phyloP scores from a whole-genome alignment of 2,113 vertebrate species.

The Calypte anna region DNA sequence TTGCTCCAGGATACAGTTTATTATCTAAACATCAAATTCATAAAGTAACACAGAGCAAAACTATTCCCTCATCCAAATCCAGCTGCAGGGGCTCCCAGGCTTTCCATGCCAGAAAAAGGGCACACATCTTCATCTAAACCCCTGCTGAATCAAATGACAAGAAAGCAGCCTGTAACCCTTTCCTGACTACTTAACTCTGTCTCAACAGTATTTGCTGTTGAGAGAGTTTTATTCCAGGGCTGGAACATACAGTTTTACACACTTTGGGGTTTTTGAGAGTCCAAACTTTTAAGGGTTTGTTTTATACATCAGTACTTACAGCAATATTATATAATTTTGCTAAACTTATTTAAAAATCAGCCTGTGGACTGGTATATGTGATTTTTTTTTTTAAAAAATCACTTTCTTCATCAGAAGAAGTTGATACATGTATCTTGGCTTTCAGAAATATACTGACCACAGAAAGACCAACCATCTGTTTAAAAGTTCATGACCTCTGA shows the following conservation, averaged over 20 bases:
- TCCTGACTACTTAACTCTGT: constrained; percentile 36
- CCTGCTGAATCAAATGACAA: constrained; percentile 45
- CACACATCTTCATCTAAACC: constrained; percentile 48
- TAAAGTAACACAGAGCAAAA: constrained; percentile 56
- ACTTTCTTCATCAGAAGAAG: background rate
- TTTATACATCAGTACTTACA: background rate
- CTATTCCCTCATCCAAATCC: constrained; percentile 50
- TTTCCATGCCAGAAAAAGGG: constrained; percentile 62
- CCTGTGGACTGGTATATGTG: background rate
- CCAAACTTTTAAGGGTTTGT: background rate
- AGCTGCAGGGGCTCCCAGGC: constrained; percentile 55
- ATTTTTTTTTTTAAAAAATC: no score
- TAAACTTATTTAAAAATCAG: background rate
- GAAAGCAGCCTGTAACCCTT: constrained; percentile 49
- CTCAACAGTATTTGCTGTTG: background rate
- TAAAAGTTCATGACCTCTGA: background rate
- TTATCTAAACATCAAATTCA: constrained; percentile 61
- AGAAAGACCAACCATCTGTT: background rate
- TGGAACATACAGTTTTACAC: background rate
- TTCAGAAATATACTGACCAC: background rate
- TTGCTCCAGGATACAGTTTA: background rate
- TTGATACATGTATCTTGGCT: background rate
- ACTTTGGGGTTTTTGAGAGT: background rate
- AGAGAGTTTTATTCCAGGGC: background rate
- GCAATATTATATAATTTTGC: background rate